Conservation (phyloP, 1,140 invertebrate species). For the Cydia amplana region DNA sequence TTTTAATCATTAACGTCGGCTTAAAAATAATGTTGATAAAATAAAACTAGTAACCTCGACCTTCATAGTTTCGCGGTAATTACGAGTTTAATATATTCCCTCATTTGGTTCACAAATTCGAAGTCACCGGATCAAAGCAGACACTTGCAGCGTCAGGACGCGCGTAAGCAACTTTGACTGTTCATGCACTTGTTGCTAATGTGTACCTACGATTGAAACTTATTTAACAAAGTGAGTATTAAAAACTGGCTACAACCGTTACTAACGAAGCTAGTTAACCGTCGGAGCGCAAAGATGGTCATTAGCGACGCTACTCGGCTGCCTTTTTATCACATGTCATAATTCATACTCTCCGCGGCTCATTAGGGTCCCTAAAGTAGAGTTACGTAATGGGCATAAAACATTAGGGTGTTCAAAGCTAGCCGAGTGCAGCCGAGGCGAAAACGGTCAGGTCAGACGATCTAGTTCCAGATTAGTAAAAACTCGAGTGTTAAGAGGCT, state of each 20-base stretch:
- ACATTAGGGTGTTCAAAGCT: background rate
- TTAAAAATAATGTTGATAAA: background rate
- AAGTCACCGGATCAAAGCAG: background rate
- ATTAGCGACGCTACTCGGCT: background rate
- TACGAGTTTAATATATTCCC: conserved; percentile 1
- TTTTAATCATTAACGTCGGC: background rate
- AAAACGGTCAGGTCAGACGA: too few relatives aligned
- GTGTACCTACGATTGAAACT: background rate
- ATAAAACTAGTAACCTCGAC: background rate
- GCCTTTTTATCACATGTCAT: background rate
- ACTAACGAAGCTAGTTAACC: background rate
- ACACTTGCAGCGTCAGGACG: background rate
- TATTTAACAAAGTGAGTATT: background rate
- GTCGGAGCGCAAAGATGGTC: background rate
- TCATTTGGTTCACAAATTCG: conserved; percentile 26
- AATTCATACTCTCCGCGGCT: background rate
- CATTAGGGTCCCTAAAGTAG: background rate
- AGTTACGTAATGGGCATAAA: conserved; percentile 2
- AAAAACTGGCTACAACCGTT: background rate
- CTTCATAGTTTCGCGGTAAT: conserved; percentile 21
- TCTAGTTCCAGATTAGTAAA: too few relatives aligned
- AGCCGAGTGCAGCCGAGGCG: too few relatives aligned
- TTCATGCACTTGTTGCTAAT: background rate
- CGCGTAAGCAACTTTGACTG: background rate
- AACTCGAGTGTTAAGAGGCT: too few relatives aligned